Conservation (phyloP, 2,797 vertebrate species). For the Aeoliscus strigatus region DNA sequence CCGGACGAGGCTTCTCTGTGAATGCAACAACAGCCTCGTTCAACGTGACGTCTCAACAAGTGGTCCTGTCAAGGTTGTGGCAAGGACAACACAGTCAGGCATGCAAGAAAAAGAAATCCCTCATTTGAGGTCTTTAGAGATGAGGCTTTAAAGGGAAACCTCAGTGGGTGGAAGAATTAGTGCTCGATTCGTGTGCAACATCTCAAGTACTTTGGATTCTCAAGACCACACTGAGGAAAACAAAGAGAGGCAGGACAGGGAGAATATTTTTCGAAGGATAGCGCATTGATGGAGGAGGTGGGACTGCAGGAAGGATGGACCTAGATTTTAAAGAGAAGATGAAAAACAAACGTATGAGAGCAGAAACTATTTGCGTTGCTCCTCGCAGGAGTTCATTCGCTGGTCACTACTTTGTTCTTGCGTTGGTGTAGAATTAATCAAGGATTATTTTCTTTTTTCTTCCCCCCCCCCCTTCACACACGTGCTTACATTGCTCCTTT, state of each 20-base stretch:
- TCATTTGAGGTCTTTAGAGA: slow-evolving; percentile 44
- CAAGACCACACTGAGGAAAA: too few species aligned
- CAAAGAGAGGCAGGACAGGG: too few species aligned
- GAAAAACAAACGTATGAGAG: too few species aligned
- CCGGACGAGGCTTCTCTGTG: slow-evolving; percentile 29
- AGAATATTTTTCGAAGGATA: too few species aligned
- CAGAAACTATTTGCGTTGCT: slow-evolving; percentile 13
- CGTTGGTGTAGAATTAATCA: slow-evolving; percentile 28
- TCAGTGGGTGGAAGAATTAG: slow-evolving; percentile 36
- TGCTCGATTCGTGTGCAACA: too few species aligned
- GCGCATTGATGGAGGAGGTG: too few species aligned
- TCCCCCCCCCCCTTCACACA: slow-evolving; percentile 1
- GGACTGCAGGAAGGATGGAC: too few species aligned
- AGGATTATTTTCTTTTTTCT: slow-evolving; percentile 21
- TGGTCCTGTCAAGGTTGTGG: slow-evolving; percentile 44
- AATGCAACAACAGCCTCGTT: slow-evolving; percentile 26
- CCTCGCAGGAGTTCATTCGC: slow-evolving; percentile 27
- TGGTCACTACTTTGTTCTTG: slow-evolving; percentile 17
- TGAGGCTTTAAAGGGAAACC: too few species aligned
- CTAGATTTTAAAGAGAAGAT: too few species aligned
- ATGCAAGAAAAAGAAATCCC: slow-evolving; percentile 21
- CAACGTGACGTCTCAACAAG: slow-evolving; percentile 47
- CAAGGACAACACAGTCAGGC: slow-evolving; percentile 25
- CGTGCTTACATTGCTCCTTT: too few species aligned
- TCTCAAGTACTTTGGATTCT: too few species aligned